Base-by-base conservation (phyloP, 1,140 invertebrate genomes). In the Nebria ingens region DNA sequence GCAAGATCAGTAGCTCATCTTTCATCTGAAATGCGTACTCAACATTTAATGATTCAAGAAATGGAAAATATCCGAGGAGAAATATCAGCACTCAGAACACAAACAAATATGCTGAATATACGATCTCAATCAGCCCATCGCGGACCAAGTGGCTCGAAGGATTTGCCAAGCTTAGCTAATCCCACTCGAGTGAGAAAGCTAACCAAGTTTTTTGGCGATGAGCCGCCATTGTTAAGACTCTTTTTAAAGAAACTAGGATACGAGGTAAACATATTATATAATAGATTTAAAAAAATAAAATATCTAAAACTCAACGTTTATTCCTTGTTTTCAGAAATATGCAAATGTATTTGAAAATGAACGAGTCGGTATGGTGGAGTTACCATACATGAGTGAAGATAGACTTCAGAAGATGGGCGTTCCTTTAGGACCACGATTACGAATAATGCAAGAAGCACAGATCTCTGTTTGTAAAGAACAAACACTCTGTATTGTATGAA, bases 181-280 rank as follows among this genome's bases (percentile, higher is more conserved):
- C 91, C 91, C 0, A 85, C 82, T 52, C 76, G 87, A 56, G 87
- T 91, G 0, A 88, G 87, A 66, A 86, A 89, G 59, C 76, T 91
- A 40, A 90, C 82, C 25, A 93, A 93, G 73, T 94, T 95, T 79
- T 96, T 95, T 74, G 91, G 91, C 11, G 88, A 92, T 69, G 92
- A 96, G 67, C 91, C 91, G 21, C 91, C 91, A 11, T 78, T 94
- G 34, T 81, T 96, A 68, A 79, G 90, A 69, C 77, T 94, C 19
- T 95, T 94, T 73, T 78, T 96, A 40, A 86, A 91, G 71, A 91
- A 91, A 76, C 79, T 96, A 56, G 91, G 91, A 60, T 96, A 94
- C 76, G 91, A 94, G 83, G 91, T 93, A 75, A 74, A 61, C 50
- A 42, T n/a, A n/a, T 55, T 34, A 19, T 54, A 17, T 52, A 4